Conservation (phyloP, 2,888 invertebrate genomes). For the Eristalis tenax region DNA sequence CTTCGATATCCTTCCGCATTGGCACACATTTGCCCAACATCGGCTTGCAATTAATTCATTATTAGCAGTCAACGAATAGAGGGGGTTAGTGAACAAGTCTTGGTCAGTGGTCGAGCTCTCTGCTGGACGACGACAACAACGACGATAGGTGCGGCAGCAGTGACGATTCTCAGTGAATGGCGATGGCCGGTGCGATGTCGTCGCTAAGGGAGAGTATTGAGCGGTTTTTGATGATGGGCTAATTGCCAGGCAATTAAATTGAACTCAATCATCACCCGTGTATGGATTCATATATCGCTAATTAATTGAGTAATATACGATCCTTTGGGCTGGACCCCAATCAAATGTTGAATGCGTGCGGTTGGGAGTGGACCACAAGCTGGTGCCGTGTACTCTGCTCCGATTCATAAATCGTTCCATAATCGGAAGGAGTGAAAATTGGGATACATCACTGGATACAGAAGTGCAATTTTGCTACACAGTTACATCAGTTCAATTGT, state of each 20-base stretch:
- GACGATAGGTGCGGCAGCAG: background rate
- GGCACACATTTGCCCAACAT: conserved; percentile 58
- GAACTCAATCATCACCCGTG: conserved; percentile 65
- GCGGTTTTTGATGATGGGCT: conserved; percentile 65
- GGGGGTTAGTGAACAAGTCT: background rate
- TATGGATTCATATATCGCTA: conserved; percentile 59
- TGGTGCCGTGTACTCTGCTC: conserved; percentile 15
- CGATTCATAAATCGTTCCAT: background rate
- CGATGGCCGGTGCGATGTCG: conserved; percentile 18
- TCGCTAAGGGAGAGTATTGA: conserved; percentile 38
- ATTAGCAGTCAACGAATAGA: conserved; percentile 21
- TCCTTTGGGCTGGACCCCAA: conserved; percentile 28
- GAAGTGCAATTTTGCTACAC: background rate
- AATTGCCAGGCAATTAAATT: conserved; percentile 70
- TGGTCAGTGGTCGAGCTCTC: conserved; percentile 28
- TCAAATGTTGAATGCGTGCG: conserved; percentile 34
- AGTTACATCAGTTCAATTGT: conserved; percentile 24
- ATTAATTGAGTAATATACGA: conserved; percentile 65
- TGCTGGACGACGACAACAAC: background rate
- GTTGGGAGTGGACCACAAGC: conserved; percentile 50
- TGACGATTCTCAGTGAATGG: background rate
- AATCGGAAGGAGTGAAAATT: background rate
- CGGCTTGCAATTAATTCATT: conserved; percentile 56
- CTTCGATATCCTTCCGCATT: conserved; percentile 56
- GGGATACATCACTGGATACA: background rate